Evolutionary conservation across 2,888 invertebrate genomes (phyloP).

Genomic region (Proisotoma minuta): DNA sequence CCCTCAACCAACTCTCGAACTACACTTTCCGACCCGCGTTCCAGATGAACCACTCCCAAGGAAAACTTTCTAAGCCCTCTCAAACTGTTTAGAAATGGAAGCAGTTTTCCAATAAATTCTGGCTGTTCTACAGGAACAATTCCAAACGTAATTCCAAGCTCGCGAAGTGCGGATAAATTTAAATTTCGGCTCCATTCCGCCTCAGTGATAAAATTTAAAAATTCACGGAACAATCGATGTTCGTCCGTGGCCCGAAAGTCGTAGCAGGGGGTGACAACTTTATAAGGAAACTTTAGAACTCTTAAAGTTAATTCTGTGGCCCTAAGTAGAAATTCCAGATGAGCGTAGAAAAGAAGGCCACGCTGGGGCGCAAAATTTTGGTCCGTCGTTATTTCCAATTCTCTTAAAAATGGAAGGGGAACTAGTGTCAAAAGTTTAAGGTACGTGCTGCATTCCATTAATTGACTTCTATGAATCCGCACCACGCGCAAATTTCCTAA

Average conservation of each 20-base stretch:
- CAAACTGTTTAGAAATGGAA: conserved; percentile 35
- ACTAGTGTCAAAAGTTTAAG: conserved; percentile 37
- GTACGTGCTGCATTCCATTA: conserved; percentile 43
- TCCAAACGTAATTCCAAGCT: conserved; percentile 39
- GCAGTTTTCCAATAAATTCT: conserved; percentile 35
- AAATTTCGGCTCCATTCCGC: conserved; percentile 33
- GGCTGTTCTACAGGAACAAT: conserved; percentile 38
- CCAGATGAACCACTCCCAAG: conserved; percentile 36
- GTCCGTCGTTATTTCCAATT: conserved; percentile 41
- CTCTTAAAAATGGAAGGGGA: conserved; percentile 17
- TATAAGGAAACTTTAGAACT: conserved; percentile 39
- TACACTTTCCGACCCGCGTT: conserved; percentile 38
- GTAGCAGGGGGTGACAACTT: conserved; percentile 36
- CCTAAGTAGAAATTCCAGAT: conserved; percentile 25
- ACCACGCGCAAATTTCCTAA: conserved; percentile 27
- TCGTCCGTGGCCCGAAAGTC: conserved; percentile 43
- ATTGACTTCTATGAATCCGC: conserved; percentile 39
- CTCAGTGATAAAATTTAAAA: conserved; percentile 34
- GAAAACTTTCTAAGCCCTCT: conserved; percentile 20
- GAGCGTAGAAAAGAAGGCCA: conserved; percentile 33
- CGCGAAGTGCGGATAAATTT: conserved; percentile 20
- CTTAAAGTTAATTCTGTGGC: conserved; percentile 28
- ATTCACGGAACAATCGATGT: conserved; percentile 41
- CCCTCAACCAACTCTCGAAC: too few species aligned
- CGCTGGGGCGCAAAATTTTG: conserved; percentile 42